A percentile compares a stretch with the other conserved stretches of the same genome.
These are phyloP conservation scores for Cololabis saira DNA, from an alignment of 2,113 vertebrate species.

Conservation along the genomic window DNA sequence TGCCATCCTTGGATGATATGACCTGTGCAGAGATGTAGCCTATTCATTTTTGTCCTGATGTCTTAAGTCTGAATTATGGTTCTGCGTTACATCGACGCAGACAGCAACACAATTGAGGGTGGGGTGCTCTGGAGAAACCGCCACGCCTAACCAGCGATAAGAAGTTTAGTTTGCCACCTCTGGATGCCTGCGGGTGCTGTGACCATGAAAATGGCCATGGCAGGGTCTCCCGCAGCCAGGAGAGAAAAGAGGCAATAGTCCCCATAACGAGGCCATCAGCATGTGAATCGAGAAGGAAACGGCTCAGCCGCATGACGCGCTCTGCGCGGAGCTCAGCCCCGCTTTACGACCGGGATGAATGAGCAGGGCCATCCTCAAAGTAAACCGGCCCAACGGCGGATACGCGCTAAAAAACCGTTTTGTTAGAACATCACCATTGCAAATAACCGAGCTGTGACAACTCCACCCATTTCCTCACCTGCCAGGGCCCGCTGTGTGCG, in stretches of 20 bases:
- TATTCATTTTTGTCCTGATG: conserved; percentile 2
- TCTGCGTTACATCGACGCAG: too few species aligned
- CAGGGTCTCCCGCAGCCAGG: conserved; percentile 61
- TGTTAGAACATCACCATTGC: conserved; percentile 73
- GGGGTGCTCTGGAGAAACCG: conserved; percentile 41
- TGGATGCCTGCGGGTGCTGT: conserved; percentile 79
- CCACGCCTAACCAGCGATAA: conserved; percentile 69
- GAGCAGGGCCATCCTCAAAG: conserved; percentile 71
- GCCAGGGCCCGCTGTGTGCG: conserved; percentile 26
- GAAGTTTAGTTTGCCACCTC: conserved; percentile 83
- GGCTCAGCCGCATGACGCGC: conserved; percentile 69
- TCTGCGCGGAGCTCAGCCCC: conserved; percentile 52
- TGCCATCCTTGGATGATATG: too few species aligned
- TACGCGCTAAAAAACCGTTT: conserved; percentile 66
- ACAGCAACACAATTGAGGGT: conserved; percentile 45
- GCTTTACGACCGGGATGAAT: conserved; percentile 61
- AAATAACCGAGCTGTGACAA: conserved; percentile 72
- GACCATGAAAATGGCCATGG: conserved; percentile 84
- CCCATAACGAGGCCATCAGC: conserved; percentile 82
- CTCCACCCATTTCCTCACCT: conserved; percentile 74
- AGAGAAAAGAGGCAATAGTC: conserved; percentile 70
- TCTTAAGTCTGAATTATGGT: too few species aligned
- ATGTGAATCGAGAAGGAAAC: conserved; percentile 86
- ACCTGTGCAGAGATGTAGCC: too few species aligned
- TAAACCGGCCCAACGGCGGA: conserved; percentile 66